These are phyloP conservation scores for Dromiciops gliroides DNA, from an alignment of 2,113 vertebrate genomes.

Conservation along the genomic window DNA sequence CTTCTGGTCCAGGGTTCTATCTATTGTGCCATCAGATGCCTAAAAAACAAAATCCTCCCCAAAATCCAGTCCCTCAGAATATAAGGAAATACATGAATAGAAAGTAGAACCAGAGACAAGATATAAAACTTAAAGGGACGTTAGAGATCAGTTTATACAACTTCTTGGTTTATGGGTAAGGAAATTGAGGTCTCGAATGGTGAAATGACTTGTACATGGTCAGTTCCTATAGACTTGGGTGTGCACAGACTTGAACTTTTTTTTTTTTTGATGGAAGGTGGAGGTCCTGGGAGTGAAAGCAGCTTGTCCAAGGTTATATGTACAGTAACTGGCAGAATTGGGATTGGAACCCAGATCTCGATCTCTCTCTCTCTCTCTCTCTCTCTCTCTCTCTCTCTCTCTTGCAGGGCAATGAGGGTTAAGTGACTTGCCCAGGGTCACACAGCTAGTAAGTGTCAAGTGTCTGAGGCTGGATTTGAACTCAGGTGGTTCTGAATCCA, in stretches of 20 bases:
- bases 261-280: too few relatives aligned
- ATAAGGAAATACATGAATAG: neutral
- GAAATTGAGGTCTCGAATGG: neutral
- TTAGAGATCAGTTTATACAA: neutral
- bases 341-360: neutral
- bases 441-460: too few relatives aligned
- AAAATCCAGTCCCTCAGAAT: neutral
- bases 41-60: neutral
- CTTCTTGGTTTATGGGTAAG: neutral
- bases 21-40: neutral
- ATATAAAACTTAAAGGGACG: neutral
- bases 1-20: neutral
- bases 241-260: neutral
- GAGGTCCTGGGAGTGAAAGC: neutral
- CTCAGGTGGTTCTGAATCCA: too few relatives aligned
- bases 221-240: neutral
- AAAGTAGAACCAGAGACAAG: neutral
- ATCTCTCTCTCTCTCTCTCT: too few relatives aligned
- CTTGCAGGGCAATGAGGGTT: too few relatives aligned
- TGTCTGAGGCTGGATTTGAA: too few relatives aligned
- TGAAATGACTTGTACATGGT: neutral
- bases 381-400: too few relatives aligned
- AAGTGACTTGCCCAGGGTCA: too few relatives aligned
- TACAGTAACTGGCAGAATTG: neutral
- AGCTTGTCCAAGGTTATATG: neutral